Base-by-base conservation (phyloP, 1,140 invertebrate species). In the Hycleus cichorii region DNA sequence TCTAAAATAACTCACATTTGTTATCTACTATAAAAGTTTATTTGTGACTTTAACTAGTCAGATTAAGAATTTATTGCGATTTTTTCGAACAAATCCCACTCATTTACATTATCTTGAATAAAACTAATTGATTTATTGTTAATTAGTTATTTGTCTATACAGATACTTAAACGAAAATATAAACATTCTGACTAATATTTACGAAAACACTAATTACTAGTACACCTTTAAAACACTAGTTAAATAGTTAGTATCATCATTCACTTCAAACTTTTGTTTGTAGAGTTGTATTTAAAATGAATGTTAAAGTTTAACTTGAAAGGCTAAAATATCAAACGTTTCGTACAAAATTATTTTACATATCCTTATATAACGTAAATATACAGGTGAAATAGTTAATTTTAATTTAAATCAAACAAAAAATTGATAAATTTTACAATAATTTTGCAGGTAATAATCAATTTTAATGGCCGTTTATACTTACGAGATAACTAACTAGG, bases 1-100 rank as follows among this genome's bases (percentile, higher is more conserved):
- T 47, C 52, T 56, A 39, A 63, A 63, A 62, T 58, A 58, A 61
- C 54, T 57, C 49, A 52, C 50, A 62, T 62, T 62, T 62, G 60
- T 62, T 62, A 58, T 62, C 60, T 43, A 56, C 56, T 57, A 48
- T 58, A 58, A 54, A 47, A 57, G 38, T 53, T 54, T 59, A 45
- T 54, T 54, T 55, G 52, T 47, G 45, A 27, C 27, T 39, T 47
- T 40, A 55, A 47, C 45, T 47, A 44, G 44, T 46, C 40, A 39
- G 32, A 39, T 55, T 55, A 47, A 55, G 32, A 55, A 55, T 47
- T 55, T 55, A 47, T 55, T 55, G 39, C 44, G 27, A 47, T 55
- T 55, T 47, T 39, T 32, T 1, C 18, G 1, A 18, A 18, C 18
- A 18, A 18, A 18, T 18, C 18, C 18, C 32, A 32, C 4, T 32